phyloP scores from a whole-genome alignment of 1,140 invertebrate species.

The Lepidostoma basale region DNA sequence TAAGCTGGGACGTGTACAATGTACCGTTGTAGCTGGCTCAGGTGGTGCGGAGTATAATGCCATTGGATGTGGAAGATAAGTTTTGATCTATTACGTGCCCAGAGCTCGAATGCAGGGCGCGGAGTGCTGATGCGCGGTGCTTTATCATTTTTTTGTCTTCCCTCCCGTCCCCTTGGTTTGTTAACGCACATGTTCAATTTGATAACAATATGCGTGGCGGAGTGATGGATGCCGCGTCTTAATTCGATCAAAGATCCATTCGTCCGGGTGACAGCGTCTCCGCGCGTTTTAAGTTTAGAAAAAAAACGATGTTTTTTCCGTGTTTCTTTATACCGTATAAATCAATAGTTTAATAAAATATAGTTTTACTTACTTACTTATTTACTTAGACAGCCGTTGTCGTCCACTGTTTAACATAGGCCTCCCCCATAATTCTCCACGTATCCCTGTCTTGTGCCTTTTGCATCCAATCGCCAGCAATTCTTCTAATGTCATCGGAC shows the following conservation, averaged over 20 bases:
- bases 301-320: too few relatives aligned
- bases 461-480: too few relatives aligned
- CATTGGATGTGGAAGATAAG: conserved; percentile 2
- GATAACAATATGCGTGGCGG: neutral
- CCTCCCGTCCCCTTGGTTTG: neutral
- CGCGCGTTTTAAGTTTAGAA: too few relatives aligned
- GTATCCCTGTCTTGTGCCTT: too few relatives aligned
- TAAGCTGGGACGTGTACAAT: too few relatives aligned
- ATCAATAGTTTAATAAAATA: too few relatives aligned
- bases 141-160: conserved; percentile 16
- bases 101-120: neutral
- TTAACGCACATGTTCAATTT: conserved; percentile 5
- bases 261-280: neutral
- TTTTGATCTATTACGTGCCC: conserved; percentile 3
- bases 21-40: neutral
- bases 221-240: conserved; percentile 9
- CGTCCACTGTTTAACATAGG: too few relatives aligned
- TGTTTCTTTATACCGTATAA: too few relatives aligned
- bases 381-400: too few relatives aligned
- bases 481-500: too few relatives aligned
- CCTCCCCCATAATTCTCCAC: too few relatives aligned
- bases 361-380: too few relatives aligned
- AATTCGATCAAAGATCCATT: conserved; percentile 3
- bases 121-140: neutral
- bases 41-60: neutral